These are phyloP conservation scores for Zosterops pallidus DNA, from an alignment of 2,113 vertebrate genomes.

Conservation along the genomic window DNA sequence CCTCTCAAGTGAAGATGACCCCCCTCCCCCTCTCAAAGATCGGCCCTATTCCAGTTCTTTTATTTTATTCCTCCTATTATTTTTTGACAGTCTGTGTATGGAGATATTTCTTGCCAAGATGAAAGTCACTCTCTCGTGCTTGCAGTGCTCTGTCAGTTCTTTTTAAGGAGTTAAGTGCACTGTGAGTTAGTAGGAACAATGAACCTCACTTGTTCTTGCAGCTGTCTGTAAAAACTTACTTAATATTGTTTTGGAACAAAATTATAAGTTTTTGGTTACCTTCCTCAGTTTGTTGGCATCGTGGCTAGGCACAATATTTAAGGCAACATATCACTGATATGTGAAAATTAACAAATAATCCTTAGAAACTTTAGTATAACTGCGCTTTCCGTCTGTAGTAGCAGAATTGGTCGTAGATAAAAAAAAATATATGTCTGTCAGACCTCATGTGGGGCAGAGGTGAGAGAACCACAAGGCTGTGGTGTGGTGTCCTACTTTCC, in stretches of 20 bases:
- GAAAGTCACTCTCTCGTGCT: constrained; percentile 49
- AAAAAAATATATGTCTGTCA: neutral
- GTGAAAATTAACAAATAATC: neutral
- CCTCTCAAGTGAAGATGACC: neutral
- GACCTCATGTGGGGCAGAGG: neutral
- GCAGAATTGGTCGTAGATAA: neutral
- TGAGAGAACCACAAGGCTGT: neutral
- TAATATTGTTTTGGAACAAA: neutral
- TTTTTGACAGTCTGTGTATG: constrained; percentile 60
- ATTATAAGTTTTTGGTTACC: neutral
- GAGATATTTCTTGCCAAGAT: constrained; percentile 65
- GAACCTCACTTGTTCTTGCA: neutral
- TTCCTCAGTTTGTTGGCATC: neutral
- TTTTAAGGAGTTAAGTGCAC: constrained; percentile 54
- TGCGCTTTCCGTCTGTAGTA: neutral
- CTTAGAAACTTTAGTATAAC: neutral
- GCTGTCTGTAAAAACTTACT: neutral
- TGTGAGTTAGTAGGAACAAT: constrained; percentile 46
- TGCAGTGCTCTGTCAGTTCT: constrained; percentile 47
- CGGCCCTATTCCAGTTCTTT: neutral
- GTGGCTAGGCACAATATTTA: neutral
- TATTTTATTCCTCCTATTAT: constrained; percentile 39
- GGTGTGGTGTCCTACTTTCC: constrained; percentile 11
- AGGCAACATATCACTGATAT: neutral
- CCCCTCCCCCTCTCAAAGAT: neutral